Evolutionary conservation across 2,888 invertebrate genomes (phyloP).

Genomic region (Ditylenchus weischeri): DNA sequence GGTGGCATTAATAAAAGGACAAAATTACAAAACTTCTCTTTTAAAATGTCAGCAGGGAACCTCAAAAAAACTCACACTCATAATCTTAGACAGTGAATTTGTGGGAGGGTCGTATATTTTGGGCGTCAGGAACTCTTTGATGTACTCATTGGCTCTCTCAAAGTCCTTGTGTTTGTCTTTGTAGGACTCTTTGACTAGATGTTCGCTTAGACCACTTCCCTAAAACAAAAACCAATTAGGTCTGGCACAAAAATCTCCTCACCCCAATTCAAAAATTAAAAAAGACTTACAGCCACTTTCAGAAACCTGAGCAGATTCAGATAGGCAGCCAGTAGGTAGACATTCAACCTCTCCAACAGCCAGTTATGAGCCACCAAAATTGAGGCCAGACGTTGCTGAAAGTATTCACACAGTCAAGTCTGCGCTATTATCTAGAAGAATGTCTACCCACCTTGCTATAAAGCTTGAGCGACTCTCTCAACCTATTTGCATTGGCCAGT

Average conservation of each 20-base stretch:
- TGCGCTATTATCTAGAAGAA: not conserved
- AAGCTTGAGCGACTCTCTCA: conserved; percentile 27
- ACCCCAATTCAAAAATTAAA: no score
- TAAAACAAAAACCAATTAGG: conserved; percentile 13
- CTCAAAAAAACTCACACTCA: not conserved
- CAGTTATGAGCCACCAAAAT: conserved; percentile 38
- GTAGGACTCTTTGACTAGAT: conserved; percentile 14
- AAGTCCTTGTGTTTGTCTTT: conserved; percentile 16
- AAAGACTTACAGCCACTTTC: conserved; percentile 35
- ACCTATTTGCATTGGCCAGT: conserved; percentile 28
- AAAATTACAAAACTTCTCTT: no score
- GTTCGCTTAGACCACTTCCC: conserved; percentile 31
- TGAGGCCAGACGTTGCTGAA: conserved; percentile 20
- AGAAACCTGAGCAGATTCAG: conserved; percentile 43
- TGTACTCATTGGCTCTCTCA: conserved; percentile 26
- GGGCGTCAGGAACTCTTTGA: conserved; percentile 28
- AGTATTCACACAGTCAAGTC: conserved; percentile 11
- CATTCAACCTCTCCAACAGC: conserved; percentile 39
- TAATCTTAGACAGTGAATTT: conserved; percentile 21
- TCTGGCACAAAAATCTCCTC: no score
- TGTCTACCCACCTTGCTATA: conserved; percentile 10
- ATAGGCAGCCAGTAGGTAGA: conserved; percentile 40
- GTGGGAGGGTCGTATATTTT: conserved; percentile 30
- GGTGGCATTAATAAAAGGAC: no score
- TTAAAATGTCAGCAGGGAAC: no score